Evolutionary conservation across 2,888 invertebrate genomes (phyloP), one percentile per base, ranked within the genome.

Genomic region (Ectemnius cavifrons): DNA sequence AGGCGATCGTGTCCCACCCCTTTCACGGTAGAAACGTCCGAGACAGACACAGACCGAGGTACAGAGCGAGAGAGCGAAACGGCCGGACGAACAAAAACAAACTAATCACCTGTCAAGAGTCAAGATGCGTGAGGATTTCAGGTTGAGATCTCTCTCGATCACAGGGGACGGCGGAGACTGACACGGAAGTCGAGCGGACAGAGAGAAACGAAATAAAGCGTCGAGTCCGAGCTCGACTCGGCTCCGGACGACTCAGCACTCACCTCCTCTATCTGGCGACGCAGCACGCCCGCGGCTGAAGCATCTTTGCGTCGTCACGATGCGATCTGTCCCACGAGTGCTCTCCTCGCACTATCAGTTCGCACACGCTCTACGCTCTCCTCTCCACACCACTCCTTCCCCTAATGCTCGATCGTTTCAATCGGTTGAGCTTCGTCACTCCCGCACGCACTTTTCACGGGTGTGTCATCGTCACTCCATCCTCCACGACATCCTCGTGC

Each of bases 381-480:
- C 63, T 74, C 60, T 52, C 47, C 56, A 60, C 58, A 63, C 23
- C 46, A 67, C 56, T 73, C 63, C 59, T 71, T 75, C 71, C 57
- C 61, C 68, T 23, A 23, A 2, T 23, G 76, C 59, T 73, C 66
- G 62, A 6, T 5, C 67, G 52, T 37, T 37, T 37, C 37, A 37
- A 37, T 37, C 37, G 37, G 37, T 37, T 37, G 8, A 37, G 37
- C 37, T 37, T 37, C 11, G 37, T 37, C 37, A 37, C 37, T 37
- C 37, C 37, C 71, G 72, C 75, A 63, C 73, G 75, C 71, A 67
- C 67, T 77, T 79, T 73, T 63, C 75, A 73, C 85, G 85, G 85
- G 85, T 79, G 85, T 85, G 85, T 85, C 85, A 84, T 85, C 67
- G 60, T 72, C 63, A 11, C 67, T 67, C 61, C n/a, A 28, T 13